Percentiles rank a stretch among this genome's conserved stretches.
These are phyloP conservation scores for Agrotis ipsilon DNA, from an alignment of 2,888 invertebrate species.

Conservation along the genomic window DNA sequence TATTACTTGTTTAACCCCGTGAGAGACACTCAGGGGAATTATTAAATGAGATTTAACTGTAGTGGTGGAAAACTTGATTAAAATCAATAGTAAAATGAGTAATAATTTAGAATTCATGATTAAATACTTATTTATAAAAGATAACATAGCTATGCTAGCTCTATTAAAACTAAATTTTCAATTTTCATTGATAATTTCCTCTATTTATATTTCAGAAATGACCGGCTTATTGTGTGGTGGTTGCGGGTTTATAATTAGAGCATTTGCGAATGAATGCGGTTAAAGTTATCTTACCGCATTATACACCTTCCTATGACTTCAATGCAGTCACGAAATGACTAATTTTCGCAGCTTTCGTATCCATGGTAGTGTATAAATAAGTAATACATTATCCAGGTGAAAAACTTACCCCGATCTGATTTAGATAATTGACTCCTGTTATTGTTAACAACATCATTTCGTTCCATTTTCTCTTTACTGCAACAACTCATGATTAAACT, in stretches of 20 bases:
- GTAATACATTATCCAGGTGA: no score
- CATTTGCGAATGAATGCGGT: neutral
- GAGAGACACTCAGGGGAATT: no score
- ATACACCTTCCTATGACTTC: neutral
- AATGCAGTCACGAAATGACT: neutral
- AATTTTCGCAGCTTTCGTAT: neutral
- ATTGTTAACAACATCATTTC: conserved; percentile 60
- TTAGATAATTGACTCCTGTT: conserved; percentile 69
- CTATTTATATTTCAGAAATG: neutral
- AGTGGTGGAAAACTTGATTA: no score
- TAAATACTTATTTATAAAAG: no score
- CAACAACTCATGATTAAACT: conserved; percentile 46
- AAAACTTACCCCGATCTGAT: conserved; percentile 69
- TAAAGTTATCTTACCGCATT: neutral
- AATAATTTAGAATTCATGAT: no score
- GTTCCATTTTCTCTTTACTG: conserved; percentile 51
- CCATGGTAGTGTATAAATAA: neutral
- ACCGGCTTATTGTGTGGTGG: neutral
- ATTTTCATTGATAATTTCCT: neutral
- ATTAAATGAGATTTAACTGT: no score
- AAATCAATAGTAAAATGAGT: no score
- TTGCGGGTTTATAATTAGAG: neutral
- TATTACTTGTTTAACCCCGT: no score
- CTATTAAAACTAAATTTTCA: no score
- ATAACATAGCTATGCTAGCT: neutral